These are phyloP conservation scores for Macroglossus sobrinus DNA, from an alignment of 2,113 vertebrate genomes.

Conservation along the genomic window DNA sequence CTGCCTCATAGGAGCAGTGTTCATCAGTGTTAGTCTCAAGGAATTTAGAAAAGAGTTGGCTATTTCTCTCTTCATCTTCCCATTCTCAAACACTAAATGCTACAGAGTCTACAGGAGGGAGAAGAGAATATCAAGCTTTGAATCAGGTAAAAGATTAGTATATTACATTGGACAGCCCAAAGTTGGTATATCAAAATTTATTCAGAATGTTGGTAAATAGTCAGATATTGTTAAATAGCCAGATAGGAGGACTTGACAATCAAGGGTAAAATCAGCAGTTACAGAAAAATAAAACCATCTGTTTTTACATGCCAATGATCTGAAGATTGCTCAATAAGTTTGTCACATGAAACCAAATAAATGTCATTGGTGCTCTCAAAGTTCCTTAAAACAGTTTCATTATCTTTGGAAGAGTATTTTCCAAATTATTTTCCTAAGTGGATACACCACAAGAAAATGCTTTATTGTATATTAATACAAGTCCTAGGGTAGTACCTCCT, in stretches of 20 bases:
- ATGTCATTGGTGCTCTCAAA: not conserved
- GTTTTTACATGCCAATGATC: not conserved
- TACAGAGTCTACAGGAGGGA: not conserved
- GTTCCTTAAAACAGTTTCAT: not conserved
- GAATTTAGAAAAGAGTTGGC: not conserved
- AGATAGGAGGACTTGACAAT: not conserved
- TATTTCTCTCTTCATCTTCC: not conserved
- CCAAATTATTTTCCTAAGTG: not conserved
- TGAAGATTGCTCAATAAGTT: not conserved
- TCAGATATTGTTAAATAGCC: not conserved
- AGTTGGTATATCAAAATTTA: not conserved
- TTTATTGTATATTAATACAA: not conserved
- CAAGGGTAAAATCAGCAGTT: not conserved
- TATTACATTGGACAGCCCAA: not conserved
- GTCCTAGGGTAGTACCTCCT: no score
- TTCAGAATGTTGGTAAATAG: not conserved
- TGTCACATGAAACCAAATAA: not conserved
- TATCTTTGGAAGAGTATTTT: not conserved
- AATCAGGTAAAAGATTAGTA: not conserved
- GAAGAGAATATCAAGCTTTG: not conserved
- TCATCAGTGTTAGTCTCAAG: not conserved
- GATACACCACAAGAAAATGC: not conserved
- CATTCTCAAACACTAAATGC: not conserved
- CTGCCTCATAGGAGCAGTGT: not conserved
- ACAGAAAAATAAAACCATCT: not conserved